phyloP scores from a whole-genome alignment of 2,797 vertebrate species.

The Synanceia verrucosa region DNA sequence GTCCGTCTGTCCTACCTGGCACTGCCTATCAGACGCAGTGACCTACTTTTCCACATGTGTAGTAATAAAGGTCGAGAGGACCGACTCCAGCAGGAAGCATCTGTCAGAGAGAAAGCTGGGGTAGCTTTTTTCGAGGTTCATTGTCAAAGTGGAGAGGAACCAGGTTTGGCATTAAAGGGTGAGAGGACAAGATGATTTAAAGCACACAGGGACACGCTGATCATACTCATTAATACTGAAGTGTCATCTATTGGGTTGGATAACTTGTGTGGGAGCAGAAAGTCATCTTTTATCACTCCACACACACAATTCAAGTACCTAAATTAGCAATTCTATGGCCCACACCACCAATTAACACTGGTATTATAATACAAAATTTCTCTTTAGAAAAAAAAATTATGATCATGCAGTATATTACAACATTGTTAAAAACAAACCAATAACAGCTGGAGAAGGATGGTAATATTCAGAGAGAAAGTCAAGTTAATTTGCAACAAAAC shows the following conservation, averaged over 20 bases:
- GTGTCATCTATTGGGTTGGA: conserved; percentile 16
- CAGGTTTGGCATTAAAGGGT: conserved; percentile 14
- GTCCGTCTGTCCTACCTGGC: conserved; percentile 43
- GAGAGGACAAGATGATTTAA: background rate
- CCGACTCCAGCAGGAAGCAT: conserved; percentile 63
- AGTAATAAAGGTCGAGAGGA: conserved; percentile 39
- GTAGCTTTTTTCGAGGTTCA: conserved; percentile 46
- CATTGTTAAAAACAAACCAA: background rate
- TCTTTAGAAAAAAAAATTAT: background rate
- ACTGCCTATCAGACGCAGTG: conserved; percentile 54
- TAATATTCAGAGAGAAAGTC: background rate
- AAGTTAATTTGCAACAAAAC: too few species aligned
- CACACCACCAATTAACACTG: accelerated
- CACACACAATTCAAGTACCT: background rate
- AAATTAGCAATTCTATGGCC: background rate
- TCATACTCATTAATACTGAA: background rate
- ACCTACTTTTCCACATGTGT: conserved; percentile 52
- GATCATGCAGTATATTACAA: background rate
- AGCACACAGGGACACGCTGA: conserved; percentile 1
- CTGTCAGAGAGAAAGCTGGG: conserved; percentile 48
- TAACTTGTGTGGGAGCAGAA: conserved; percentile 25
- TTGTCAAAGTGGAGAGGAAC: conserved; percentile 44
- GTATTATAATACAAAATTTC: background rate
- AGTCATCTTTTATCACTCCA: conserved; percentile 5
- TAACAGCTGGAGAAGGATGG: background rate